Conservation (phyloP, 2,888 invertebrate genomes). For the Beris chalybata region DNA sequence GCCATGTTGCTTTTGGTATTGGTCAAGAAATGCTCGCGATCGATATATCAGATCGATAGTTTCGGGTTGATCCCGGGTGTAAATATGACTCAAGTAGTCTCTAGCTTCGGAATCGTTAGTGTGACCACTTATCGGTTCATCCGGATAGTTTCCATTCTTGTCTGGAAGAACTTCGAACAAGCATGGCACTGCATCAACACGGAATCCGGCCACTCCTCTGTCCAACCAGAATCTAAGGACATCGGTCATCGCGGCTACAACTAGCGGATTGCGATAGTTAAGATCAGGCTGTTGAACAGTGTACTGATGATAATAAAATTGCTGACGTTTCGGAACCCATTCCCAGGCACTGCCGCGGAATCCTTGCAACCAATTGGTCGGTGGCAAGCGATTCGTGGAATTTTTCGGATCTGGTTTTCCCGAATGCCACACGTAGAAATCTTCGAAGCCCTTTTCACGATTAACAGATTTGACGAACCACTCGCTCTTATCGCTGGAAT, state of each 20-base stretch:
- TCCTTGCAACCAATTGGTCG: slow-evolving; percentile 56
- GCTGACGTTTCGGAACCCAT: slow-evolving; percentile 60
- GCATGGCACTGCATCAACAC: slow-evolving; percentile 59
- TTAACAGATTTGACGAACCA: slow-evolving; percentile 69
- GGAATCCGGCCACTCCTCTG: slow-evolving; percentile 73
- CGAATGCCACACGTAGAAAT: slow-evolving; percentile 68
- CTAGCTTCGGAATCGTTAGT: slow-evolving; percentile 57
- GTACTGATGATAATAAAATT: slow-evolving; percentile 67
- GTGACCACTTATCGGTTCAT: slow-evolving; percentile 59
- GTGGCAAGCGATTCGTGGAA: slow-evolving; percentile 47
- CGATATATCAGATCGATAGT: slow-evolving; percentile 57
- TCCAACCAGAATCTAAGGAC: slow-evolving; percentile 72
- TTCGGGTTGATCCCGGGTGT: slow-evolving; percentile 60
- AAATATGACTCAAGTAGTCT: slow-evolving; percentile 58
- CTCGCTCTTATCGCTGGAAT: slow-evolving; percentile 52
- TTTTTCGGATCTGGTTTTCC: slow-evolving; percentile 35
- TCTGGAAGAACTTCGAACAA: slow-evolving; percentile 58
- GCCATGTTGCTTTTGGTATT: slow-evolving; percentile 59
- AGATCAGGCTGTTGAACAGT: slow-evolving; percentile 66
- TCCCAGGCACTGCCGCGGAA: slow-evolving; percentile 67
- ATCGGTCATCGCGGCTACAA: slow-evolving; percentile 67
- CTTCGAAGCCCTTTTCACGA: slow-evolving; percentile 61
- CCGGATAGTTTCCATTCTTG: slow-evolving; percentile 58
- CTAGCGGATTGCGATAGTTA: slow-evolving; percentile 66
- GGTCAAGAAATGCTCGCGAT: slow-evolving; percentile 60